These are phyloP conservation scores for Oreochromis grahami DNA, from an alignment of 2,797 vertebrate species.

Conservation along the genomic window DNA sequence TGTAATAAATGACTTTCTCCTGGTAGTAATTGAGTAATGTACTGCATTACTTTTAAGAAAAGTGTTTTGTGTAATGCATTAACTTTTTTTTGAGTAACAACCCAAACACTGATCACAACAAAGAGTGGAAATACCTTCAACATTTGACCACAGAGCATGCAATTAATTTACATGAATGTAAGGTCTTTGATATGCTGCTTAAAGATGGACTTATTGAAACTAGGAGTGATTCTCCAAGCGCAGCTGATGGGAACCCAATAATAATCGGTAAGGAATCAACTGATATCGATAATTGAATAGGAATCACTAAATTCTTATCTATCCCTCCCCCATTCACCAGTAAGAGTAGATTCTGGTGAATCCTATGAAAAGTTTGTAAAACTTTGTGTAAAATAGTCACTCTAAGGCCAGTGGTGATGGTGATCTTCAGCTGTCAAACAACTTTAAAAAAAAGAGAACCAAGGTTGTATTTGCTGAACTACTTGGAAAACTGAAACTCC, in stretches of 20 bases:
- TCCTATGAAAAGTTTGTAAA: neutral
- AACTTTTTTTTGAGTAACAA: neutral
- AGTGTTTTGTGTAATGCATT: neutral
- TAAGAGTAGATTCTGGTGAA: neutral
- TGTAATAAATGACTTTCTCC: neutral
- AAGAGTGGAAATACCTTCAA: neutral
- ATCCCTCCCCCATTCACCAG: fast-evolving
- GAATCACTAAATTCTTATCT: neutral
- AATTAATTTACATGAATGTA: neutral
- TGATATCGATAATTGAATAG: neutral
- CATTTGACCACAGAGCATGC: neutral
- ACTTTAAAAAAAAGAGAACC: neutral
- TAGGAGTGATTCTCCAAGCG: neutral
- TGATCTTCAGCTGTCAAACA: neutral
- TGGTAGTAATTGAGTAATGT: neutral
- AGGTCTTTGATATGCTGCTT: neutral
- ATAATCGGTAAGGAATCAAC: neutral
- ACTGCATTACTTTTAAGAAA: neutral
- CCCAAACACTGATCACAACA: neutral
- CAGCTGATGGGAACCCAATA: neutral
- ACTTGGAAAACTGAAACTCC: neutral
- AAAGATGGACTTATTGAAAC: neutral
- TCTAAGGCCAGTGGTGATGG: neutral
- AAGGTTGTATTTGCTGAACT: neutral
- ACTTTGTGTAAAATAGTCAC: neutral